Evolutionary conservation across 2,797 vertebrate species (phyloP).

Genomic region (Austrolebias charrua): DNA sequence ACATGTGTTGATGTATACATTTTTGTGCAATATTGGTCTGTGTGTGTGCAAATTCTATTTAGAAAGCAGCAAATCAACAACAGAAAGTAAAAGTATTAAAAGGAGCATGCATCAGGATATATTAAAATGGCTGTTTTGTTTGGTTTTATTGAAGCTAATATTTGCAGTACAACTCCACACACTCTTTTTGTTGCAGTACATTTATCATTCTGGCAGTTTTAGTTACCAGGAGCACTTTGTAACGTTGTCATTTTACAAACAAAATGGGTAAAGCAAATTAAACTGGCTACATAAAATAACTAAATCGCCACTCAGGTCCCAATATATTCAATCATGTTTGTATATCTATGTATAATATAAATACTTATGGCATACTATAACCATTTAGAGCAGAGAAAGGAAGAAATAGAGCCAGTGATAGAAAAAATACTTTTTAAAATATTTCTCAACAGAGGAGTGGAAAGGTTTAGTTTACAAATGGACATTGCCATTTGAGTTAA

Average conservation of each 20-base stretch:
- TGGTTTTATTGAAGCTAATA: background rate
- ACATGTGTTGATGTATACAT: constrained; percentile 1
- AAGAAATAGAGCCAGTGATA: background rate
- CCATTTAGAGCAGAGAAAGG: background rate
- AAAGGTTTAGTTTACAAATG: background rate
- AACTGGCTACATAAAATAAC: background rate
- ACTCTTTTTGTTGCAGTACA: too few relatives aligned
- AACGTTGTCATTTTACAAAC: constrained; percentile 4
- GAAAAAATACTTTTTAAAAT: too few relatives aligned
- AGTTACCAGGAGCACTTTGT: background rate
- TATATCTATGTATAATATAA: background rate
- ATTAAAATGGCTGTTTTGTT: background rate
- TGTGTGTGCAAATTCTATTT: background rate
- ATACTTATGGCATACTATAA: background rate
- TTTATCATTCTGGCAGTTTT: constrained; percentile 1
- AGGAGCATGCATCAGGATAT: too few relatives aligned
- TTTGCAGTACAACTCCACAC: too few relatives aligned
- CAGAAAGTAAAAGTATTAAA: background rate
- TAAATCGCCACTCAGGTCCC: background rate
- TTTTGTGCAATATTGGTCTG: background rate
- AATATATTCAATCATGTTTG: background rate
- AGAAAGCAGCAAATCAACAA: constrained; percentile 1
- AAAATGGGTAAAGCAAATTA: too few relatives aligned
- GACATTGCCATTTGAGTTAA: too few relatives aligned
- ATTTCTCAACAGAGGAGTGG: background rate